phyloP scores from a whole-genome alignment of 2,888 invertebrate species.

The Aleiodes testaceus region DNA sequence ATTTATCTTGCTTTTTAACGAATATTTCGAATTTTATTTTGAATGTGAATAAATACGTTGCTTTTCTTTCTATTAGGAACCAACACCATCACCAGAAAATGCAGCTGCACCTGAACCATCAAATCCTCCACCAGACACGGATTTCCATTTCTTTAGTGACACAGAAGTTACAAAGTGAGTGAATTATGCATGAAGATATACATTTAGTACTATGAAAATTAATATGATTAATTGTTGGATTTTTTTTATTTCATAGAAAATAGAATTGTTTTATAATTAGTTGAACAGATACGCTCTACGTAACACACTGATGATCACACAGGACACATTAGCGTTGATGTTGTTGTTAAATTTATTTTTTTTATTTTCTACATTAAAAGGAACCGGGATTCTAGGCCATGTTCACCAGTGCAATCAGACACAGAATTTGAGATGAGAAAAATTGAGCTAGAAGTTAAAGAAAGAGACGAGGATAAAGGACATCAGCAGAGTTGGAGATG shows the following conservation, averaged over 20 bases:
- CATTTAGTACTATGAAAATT: background rate
- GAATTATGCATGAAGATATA: background rate
- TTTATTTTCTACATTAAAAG: constrained; percentile 65
- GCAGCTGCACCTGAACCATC: constrained; percentile 62
- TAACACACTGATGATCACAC: constrained; percentile 8
- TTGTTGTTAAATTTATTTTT: constrained; percentile 51
- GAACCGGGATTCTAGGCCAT: constrained; percentile 79
- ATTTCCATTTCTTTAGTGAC: constrained; percentile 94
- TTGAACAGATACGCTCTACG: background rate
- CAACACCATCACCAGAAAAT: background rate
- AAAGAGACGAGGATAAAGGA: constrained; percentile 64
- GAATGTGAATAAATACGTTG: no score
- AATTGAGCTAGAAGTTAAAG: constrained; percentile 74
- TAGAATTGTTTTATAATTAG: no score
- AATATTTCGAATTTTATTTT: no score
- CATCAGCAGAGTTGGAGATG: constrained; percentile 87
- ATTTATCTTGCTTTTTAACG: no score
- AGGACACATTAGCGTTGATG: constrained; percentile 40
- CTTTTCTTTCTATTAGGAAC: no score
- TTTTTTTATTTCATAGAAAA: constrained; percentile 4
- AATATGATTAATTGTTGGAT: no score
- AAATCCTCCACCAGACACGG: constrained; percentile 75
- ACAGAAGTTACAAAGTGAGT: constrained; percentile 84
- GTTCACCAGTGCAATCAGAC: constrained; percentile 93
- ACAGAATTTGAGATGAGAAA: constrained; percentile 88